phyloP scores from a whole-genome alignment of 1,140 invertebrate species.

The Maniola jurtina region DNA sequence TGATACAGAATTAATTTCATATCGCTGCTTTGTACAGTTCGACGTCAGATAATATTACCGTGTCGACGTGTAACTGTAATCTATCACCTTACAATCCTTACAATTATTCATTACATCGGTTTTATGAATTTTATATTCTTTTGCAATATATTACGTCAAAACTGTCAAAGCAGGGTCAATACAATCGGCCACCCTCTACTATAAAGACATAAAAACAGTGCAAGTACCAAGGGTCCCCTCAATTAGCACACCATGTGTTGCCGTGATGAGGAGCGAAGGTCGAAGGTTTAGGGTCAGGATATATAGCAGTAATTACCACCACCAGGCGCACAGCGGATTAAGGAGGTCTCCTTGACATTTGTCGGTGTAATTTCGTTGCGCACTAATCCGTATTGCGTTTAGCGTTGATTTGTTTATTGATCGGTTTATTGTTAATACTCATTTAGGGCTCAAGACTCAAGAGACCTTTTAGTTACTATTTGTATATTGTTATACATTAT shows the following conservation, averaged over 20 bases:
- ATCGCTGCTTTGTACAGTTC: too few species aligned
- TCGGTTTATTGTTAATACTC: conserved; percentile 3
- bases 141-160: not conserved
- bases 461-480: too few species aligned
- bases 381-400: conserved; percentile 1
- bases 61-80: too few species aligned
- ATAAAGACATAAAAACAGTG: conserved; percentile 41
- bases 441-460: not conserved
- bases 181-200: conserved; percentile 6
- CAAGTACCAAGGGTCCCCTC: conserved; percentile 38
- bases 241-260: conserved; percentile 67
- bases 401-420: conserved; percentile 7
- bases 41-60: too few species aligned
- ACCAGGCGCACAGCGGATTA: conserved; percentile 59
- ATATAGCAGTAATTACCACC: conserved; percentile 63
- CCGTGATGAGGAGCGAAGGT: conserved; percentile 55
- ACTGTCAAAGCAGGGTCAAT: conserved; percentile 5
- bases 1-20: too few species aligned
- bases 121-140: not conserved
- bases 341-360: conserved; percentile 53
- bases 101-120: too few species aligned
- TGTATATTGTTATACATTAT: too few species aligned
- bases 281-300: conserved; percentile 57
- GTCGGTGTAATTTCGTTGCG: conserved; percentile 20
- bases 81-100: too few species aligned